A percentile compares a stretch with the other conserved stretches of the same genome.
Conservation (phyloP, 2,113 vertebrate species). For the Fulica atra region DNA sequence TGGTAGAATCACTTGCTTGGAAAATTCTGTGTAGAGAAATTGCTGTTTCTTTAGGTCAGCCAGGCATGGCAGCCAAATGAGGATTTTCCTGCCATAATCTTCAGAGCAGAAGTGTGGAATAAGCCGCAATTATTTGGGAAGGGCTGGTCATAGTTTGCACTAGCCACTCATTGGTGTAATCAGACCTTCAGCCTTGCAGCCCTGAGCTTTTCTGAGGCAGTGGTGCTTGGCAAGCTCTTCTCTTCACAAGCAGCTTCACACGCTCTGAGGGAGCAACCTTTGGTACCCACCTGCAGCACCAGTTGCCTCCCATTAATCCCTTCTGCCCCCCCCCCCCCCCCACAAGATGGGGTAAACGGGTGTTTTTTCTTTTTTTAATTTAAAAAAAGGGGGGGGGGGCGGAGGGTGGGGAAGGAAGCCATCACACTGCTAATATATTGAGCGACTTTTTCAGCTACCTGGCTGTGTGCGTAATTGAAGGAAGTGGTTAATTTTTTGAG, state of each 20-base stretch:
- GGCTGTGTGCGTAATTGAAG: conserved; percentile 11
- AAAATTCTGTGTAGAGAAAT: neutral
- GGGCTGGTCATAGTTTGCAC: fast-evolving
- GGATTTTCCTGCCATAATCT: neutral
- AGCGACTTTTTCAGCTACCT: neutral
- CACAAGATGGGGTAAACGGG: neutral
- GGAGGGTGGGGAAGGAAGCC: neutral
- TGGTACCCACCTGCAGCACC: neutral
- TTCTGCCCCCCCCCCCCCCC: neutral
- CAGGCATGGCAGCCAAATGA: neutral
- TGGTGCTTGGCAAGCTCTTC: neutral
- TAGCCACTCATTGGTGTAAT: fast-evolving
- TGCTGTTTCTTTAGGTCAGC: neutral
- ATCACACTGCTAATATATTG: neutral
- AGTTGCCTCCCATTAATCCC: neutral
- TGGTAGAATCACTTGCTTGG: neutral
- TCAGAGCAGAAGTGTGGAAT: neutral
- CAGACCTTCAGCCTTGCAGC: neutral
- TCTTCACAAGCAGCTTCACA: neutral
- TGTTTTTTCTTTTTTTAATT: neutral
- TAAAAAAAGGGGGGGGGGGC: no score
- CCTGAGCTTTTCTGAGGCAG: neutral
- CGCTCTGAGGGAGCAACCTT: neutral
- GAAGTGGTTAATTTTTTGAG: conserved; percentile 39
- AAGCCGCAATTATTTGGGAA: neutral